Base-by-base conservation (phyloP, 1,140 invertebrate species). In the Drosophila quadrilineata region DNA sequence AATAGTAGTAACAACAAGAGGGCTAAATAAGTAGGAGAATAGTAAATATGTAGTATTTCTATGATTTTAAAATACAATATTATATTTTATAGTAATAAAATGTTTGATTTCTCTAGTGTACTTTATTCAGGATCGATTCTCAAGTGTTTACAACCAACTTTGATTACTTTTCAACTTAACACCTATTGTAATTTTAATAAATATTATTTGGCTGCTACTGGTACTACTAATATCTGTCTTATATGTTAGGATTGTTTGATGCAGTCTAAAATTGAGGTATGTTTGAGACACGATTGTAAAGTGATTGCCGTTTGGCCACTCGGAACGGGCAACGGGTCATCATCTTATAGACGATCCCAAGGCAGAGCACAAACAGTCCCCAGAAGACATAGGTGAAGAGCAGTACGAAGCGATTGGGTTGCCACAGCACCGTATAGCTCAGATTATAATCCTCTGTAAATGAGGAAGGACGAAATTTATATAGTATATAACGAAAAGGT, bases 291-390 rank as follows among this genome's bases (percentile, higher is more conserved):
- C 79, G 75, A 48, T 62, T 87, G 59, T 84, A 84, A 17, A 52
- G 24, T 28, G 66, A 50, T 64, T 88, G 87, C 17, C 76, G 58
- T 53, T 88, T 86, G 59, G 79, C 84, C 57, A 86, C 72, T 45
- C 88, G 79, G 63, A 84, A 88, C 14, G 88, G 88, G 10, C 88
- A 89, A 8, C 87, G 79, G 5, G 87, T 89, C 88, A 88, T 89
- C 87, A 89, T 88, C 41, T 84, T 84, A 46, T 85, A 86, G 21
- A 88, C 76, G 26, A 89, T 71, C 19, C 71, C 68, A 3, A 65
- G 59, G 22, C 84, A 79, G 6, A 89, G 21, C 21, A 77, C 76
- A 45, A 89, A 70, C 0, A 88, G 64, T 5, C 71, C 60, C 88
- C 88, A 89, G 43, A 89, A 88, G 0, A 84, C 46, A 36, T 89